Evolutionary conservation across 2,797 vertebrate genomes (phyloP).

Genomic region (Gallinago stenura): DNA sequence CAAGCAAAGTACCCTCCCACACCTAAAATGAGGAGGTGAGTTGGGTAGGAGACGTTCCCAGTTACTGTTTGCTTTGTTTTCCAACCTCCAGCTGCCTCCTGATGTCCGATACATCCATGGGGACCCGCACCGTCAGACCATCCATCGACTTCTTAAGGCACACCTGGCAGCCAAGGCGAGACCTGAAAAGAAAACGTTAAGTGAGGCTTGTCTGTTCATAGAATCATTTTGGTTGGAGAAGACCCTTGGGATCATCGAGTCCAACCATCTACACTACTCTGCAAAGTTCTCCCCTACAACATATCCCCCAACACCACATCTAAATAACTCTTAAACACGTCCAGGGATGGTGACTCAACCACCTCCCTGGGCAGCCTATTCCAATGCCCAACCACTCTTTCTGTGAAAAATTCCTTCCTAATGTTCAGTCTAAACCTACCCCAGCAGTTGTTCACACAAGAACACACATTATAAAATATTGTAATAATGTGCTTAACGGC

Average conservation of each 20-base stretch:
- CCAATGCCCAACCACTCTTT: too few relatives aligned
- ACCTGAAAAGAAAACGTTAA: conserved; percentile 61
- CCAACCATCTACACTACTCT: too few relatives aligned
- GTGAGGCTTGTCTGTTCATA: neutral
- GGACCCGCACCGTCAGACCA: conserved; percentile 78
- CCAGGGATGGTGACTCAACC: too few relatives aligned
- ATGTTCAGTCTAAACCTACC: too few relatives aligned
- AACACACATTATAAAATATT: neutral
- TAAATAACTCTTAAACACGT: too few relatives aligned
- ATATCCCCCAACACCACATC: too few relatives aligned
- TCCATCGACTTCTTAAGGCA: conserved; percentile 78
- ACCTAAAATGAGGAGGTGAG: neutral
- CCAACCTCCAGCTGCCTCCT: conserved; percentile 48
- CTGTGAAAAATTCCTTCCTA: too few relatives aligned
- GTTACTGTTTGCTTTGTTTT: conserved; percentile 66
- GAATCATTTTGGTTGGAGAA: too few relatives aligned
- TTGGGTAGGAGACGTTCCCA: neutral
- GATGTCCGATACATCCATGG: conserved; percentile 67
- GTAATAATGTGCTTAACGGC: neutral
- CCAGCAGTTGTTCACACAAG: neutral
- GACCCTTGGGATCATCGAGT: too few relatives aligned
- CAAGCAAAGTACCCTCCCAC: neutral
- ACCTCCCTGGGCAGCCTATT: too few relatives aligned
- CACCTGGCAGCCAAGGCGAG: conserved; percentile 84
- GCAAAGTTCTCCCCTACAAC: too few relatives aligned